Percentiles rank a stretch among this genome's conserved stretches.
phyloP scores from a whole-genome alignment of 2,888 invertebrate species.

The Digitonthophagus gazella region DNA sequence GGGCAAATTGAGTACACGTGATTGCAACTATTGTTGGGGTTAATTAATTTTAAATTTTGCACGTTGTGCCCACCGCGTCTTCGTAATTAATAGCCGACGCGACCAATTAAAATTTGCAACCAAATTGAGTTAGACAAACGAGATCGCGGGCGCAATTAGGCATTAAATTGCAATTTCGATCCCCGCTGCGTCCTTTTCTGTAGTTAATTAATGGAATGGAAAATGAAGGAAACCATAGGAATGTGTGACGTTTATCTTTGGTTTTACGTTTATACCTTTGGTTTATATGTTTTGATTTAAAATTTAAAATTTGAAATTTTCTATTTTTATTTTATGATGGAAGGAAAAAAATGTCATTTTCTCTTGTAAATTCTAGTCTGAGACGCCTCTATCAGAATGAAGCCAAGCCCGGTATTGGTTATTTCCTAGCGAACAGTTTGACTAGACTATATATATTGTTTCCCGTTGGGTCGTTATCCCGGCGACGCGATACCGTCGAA shows the following conservation, averaged over 20 bases:
- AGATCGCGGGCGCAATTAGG: not conserved
- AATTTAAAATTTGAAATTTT: too few species aligned
- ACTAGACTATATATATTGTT: not conserved
- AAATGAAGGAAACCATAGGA: not conserved
- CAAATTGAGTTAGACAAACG: not conserved
- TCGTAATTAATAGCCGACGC: not conserved
- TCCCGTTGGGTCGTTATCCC: not conserved
- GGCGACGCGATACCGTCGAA: not conserved
- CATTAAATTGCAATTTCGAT: not conserved
- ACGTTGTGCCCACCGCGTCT: not conserved
- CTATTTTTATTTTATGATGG: not conserved
- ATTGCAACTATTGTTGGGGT: not conserved
- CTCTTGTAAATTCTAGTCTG: not conserved
- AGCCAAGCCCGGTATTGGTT: not conserved
- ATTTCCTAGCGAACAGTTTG: not conserved
- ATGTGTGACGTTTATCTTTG: not conserved
- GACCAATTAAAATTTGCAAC: not conserved
- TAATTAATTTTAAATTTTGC: not conserved
- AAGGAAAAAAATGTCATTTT: not conserved
- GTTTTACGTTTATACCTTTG: not conserved
- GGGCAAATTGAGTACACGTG: not conserved
- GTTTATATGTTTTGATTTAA: too few species aligned
- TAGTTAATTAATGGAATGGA: not conserved
- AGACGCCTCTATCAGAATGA: not conserved
- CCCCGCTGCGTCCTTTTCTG: not conserved